Evolutionary conservation across 1,140 invertebrate genomes (phyloP), one percentile per base, ranked within the genome.

Genomic region (Magallana gigas): DNA sequence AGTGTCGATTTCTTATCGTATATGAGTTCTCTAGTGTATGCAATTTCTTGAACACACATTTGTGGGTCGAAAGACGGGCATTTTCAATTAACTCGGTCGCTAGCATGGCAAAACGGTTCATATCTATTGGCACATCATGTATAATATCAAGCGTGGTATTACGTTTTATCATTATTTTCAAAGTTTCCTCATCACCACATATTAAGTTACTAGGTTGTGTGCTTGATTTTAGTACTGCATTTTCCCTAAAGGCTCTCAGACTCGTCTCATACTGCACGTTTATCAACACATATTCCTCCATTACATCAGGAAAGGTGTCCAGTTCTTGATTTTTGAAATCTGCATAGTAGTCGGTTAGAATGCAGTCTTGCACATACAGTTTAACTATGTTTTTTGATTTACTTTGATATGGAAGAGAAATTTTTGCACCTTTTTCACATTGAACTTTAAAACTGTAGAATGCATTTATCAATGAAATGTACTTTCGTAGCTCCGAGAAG

Each of bases 151-250:
- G 14, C 2, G 68, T 36, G 23, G 12, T 29, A 2, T 76, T 76
- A 8, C 68, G 23, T 76, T 76, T 29, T 36, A 76, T 29, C 68
- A 29, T 36, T 9, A 76, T 1, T 76, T 76, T 76, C 23, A 76
- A 76, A 29, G 23, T 76, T 76, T 76, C 68, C 36, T 76, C 68
- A 23, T 76, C 68, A 11, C 68, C 68, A 76, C 68, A 76, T 36
- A 76, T 29, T 76, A 76, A 36, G 68, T 76, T 76, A 6, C 29
- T 76, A 12, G 8, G 68, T 12, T 29, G 68, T 12, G 29, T 76
- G 23, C 36, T 29, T 5, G 68, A 8, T 29, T 76, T 76, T 76
- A 12, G 23, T 23, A 29, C 8, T 1, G 36, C 4, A 8, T 76
- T 76, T 23, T 36, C 23, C 2, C 3, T 36, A 4, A 76, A 7